Conservation (phyloP, 2,888 invertebrate genomes). For the Corythucha ciliata region DNA sequence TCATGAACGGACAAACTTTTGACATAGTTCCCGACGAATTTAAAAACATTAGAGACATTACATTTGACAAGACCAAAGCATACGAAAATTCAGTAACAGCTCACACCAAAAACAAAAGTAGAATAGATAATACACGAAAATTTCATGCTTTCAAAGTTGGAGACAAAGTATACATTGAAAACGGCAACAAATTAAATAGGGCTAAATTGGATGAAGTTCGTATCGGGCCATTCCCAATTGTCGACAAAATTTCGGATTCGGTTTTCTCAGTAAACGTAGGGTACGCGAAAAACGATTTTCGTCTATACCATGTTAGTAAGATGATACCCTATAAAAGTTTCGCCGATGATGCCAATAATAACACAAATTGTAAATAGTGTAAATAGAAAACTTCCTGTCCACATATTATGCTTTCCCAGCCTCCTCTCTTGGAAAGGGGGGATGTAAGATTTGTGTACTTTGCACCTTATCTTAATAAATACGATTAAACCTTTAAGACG, state of each 20-base stretch:
- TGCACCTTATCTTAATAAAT: too few relatives aligned
- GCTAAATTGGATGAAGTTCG: conserved; percentile 14
- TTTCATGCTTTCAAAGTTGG: conserved; percentile 1
- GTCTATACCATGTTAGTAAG: conserved; percentile 12
- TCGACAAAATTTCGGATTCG: conserved; percentile 11
- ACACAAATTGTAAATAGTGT: too few relatives aligned
- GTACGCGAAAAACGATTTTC: conserved; percentile 6
- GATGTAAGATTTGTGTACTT: too few relatives aligned
- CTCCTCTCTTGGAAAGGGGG: too few relatives aligned
- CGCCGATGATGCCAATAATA: too few relatives aligned
- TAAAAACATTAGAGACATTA: conserved; percentile 24
- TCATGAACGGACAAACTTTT: conserved; percentile 27
- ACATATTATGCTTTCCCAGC: too few relatives aligned
- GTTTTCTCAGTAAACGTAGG: conserved; percentile 2
- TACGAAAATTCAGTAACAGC: conserved; percentile 21
- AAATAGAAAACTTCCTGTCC: too few relatives aligned
- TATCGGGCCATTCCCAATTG: conserved; percentile 12
- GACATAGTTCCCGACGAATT: conserved; percentile 28
- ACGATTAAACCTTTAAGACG: too few relatives aligned
- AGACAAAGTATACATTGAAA: conserved; percentile 18
- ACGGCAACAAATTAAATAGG: conserved; percentile 16
- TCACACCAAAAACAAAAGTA: conserved; percentile 24
- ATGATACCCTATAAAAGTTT: too few relatives aligned
- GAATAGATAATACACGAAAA: conserved; percentile 4
- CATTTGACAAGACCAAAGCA: conserved; percentile 22